A percentile compares a stretch with the other conserved stretches of the same genome.
These are phyloP conservation scores for Lycophotia porphyrea DNA, from an alignment of 2,888 invertebrate species.

Conservation along the genomic window DNA sequence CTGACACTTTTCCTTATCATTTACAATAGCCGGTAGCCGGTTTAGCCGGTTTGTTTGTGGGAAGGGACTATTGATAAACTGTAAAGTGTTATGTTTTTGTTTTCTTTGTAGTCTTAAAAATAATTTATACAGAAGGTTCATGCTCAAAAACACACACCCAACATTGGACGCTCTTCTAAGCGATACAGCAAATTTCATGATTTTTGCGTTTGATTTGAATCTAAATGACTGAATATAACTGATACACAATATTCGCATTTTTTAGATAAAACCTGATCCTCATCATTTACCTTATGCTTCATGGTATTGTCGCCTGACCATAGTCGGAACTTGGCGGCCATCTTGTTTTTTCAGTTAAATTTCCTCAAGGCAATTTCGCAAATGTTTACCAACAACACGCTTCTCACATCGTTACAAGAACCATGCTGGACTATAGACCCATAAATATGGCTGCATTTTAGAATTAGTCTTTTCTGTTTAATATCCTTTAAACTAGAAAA, in stretches of 20 bases:
- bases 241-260: background rate
- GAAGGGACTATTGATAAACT: conserved; percentile 19
- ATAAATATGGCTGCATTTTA: background rate
- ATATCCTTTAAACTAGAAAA: conserved; percentile 13
- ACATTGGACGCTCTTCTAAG: background rate
- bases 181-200: background rate
- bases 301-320: background rate
- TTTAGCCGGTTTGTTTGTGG: conserved; percentile 5
- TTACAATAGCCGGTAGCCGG: conserved; percentile 38
- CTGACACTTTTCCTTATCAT: conserved; percentile 41
- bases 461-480: background rate
- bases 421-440: background rate
- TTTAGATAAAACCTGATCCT: background rate
- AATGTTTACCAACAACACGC: background rate
- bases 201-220: background rate
- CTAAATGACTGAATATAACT: background rate
- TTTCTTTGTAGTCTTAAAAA: conserved; percentile 8
- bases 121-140: background rate
- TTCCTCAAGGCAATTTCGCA: background rate
- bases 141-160: background rate
- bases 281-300: background rate
- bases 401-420: background rate
- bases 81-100: background rate
- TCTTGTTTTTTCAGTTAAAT: background rate
- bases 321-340: background rate